Conservation (phyloP, 2,113 vertebrate species). For the Phalacrocorax brasilianus region DNA sequence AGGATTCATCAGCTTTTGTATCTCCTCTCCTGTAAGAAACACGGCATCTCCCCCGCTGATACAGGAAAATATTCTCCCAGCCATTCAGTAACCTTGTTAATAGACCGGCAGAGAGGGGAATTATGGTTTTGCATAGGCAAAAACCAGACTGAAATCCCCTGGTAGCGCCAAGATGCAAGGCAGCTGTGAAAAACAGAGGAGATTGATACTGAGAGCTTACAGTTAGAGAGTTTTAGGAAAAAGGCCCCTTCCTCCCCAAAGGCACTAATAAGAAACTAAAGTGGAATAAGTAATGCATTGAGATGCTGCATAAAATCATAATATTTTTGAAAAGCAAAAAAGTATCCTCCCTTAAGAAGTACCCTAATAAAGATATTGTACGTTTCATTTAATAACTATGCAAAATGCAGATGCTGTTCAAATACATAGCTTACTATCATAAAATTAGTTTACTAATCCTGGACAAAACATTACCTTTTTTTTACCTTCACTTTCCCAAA, state of each 20-base stretch:
- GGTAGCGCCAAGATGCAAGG: neutral
- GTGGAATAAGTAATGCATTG: neutral
- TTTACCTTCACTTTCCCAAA: neutral
- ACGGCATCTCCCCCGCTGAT: neutral
- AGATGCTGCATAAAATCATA: conserved; percentile 14
- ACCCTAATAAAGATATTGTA: neutral
- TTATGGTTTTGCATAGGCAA: conserved; percentile 5
- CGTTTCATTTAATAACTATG: neutral
- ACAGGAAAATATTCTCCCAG: conserved; percentile 32
- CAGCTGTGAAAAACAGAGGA: neutral
- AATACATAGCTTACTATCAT: neutral
- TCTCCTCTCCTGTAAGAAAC: neutral
- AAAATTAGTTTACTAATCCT: neutral
- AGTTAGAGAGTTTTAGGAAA: neutral
- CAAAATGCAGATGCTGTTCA: neutral
- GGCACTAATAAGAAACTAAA: neutral
- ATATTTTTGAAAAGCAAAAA: conserved; percentile 34
- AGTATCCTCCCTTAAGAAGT: neutral
- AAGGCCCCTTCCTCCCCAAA: neutral
- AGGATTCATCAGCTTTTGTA: conserved; percentile 23
- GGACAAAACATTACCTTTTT: neutral
- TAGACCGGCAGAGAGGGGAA: neutral
- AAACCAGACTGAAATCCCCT: neutral
- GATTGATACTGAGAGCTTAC: neutral
- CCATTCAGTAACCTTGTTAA: neutral